Evolutionary conservation across 2,113 vertebrate species (phyloP).

Genomic region (Xenotilapia leptura): DNA sequence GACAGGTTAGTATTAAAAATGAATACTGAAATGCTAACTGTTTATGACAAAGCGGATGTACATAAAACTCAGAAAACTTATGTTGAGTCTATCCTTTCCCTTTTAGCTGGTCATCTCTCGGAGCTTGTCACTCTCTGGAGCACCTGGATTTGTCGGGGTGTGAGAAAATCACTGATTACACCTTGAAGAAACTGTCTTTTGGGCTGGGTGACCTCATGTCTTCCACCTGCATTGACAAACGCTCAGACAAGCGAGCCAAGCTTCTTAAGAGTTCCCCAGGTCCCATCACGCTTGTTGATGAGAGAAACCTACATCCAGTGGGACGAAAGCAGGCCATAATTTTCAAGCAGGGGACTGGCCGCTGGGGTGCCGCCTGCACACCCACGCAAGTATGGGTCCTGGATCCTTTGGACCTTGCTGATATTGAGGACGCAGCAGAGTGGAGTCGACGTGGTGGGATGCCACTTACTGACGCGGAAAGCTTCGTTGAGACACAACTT

Average conservation of each 20-base stretch:
- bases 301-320: constrained; percentile 42
- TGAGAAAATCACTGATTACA: constrained; percentile 87
- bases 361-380: constrained; percentile 17
- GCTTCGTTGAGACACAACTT: constrained; percentile 63
- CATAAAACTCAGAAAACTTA: not conserved
- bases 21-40: not conserved
- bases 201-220: constrained; percentile 79
- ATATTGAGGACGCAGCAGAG: constrained; percentile 92
- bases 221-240: constrained; percentile 22
- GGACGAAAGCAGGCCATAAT: constrained; percentile 55
- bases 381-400: constrained; percentile 79
- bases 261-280: constrained; percentile 61
- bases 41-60: not conserved
- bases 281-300: constrained; percentile 55
- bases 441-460: constrained; percentile 77
- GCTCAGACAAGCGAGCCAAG: constrained; percentile 30
- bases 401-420: constrained; percentile 79
- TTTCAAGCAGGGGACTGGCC: constrained; percentile 57
- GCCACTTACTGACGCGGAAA: not conserved
- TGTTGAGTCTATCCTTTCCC: not conserved
- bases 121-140: constrained; percentile 78
- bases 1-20: constrained; percentile 56
- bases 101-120: constrained; percentile 82
- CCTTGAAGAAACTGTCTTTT: constrained; percentile 82
- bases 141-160: constrained; percentile 95